A percentile compares a stretch with the other conserved stretches of the same genome.
Conservation (phyloP, 30 jellyfish, hydroid and myxozoan genomes). For the Pseudorhiza aurosa region DNA sequence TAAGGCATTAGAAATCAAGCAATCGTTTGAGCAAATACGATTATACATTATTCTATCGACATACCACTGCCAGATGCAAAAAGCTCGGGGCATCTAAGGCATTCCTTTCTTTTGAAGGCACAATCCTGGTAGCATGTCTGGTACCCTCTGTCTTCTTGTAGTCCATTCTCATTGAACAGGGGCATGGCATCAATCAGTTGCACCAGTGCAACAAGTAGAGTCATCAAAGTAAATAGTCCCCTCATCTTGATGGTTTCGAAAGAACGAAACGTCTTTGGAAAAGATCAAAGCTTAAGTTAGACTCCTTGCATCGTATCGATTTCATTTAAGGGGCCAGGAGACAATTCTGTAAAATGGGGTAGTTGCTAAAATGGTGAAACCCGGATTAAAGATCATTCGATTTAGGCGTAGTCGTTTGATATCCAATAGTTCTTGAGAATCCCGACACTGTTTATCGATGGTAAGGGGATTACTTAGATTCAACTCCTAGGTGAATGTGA, state of each 20-base stretch:
- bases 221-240: neutral
- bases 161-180: constrained; percentile 30
- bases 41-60: neutral
- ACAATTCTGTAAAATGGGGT: too few relatives aligned
- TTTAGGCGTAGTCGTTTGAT: too few relatives aligned
- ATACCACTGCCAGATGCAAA: neutral
- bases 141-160: constrained; percentile 62
- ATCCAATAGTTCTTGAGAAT: too few relatives aligned
- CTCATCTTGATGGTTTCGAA: neutral
- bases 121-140: constrained; percentile 38
- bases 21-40: neutral
- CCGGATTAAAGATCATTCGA: too few relatives aligned
- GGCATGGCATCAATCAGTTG: constrained; percentile 46
- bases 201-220: constrained; percentile 8
- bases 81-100: constrained; percentile 41
- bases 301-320: too few relatives aligned
- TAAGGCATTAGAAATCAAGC: neutral
- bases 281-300: too few relatives aligned
- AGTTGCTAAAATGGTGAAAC: too few relatives aligned
- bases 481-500: too few relatives aligned
- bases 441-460: too few relatives aligned
- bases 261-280: too few relatives aligned
- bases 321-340: too few relatives aligned
- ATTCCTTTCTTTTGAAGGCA: constrained; percentile 5
- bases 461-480: too few relatives aligned